Evolutionary conservation across 2,113 vertebrate species (phyloP), one percentile per base, ranked within the genome.

Genomic region (Heterotilapia buettikoferi): DNA sequence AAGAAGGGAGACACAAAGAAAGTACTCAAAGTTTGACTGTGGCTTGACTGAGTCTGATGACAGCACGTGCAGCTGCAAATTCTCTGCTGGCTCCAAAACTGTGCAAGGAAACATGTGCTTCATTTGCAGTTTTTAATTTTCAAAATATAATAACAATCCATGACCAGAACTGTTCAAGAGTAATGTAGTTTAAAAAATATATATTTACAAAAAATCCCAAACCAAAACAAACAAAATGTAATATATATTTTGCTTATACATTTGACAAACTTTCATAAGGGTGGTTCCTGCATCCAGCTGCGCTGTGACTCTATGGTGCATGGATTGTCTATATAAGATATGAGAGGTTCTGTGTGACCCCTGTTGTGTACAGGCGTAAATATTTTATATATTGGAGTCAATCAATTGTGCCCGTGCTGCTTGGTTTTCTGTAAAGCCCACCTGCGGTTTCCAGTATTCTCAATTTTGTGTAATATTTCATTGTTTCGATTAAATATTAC

Each of bases 341-440:
- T 84, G 83, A 83, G 73, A 76, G 80, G 87, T 86, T 86, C 73
- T 68, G 63, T 84, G 84, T 80, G 86, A 91, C 84, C 91, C 43
- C 76, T 83, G 83, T 73, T 89, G 79, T 83, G 12, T 43, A 86
- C 18, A 50, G 21, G 71, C 68, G 26, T 89, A 85, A 88, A 93
- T 93, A 92, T 93, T 94, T 90, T 89, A 94, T 93, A 88, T 29
- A 88, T 54, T 73, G 80, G 84, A 92, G 86, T 82, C 87, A 84
- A 93, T 94, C 88, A 78, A 91, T 92, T 93, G 86, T 79, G 88
- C 53, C 21, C 66, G 61, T 18, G 5, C 45, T 84, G 53, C 59
- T 54, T 80, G 50, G 80, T 36, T 21, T 29, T 80, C 45, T n/a
- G 5, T 13, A 14, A 79, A 29, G 47, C 11, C 45, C 52, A 16